phyloP scores from a whole-genome alignment of 2,113 vertebrate species.

The Mixornis gularis region DNA sequence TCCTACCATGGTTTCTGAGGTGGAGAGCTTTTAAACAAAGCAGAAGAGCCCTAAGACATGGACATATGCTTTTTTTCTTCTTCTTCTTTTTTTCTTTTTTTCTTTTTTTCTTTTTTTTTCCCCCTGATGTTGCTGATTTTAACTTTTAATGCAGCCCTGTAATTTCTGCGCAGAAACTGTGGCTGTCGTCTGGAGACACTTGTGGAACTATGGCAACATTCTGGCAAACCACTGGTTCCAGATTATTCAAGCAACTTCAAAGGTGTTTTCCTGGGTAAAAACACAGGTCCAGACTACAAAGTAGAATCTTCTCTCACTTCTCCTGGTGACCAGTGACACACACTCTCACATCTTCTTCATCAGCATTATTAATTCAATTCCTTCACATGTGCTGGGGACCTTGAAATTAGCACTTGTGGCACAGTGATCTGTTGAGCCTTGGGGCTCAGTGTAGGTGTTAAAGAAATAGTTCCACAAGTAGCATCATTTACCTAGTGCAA shows the following conservation, averaged over 20 bases:
- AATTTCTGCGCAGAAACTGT: not conserved
- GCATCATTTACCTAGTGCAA: not conserved
- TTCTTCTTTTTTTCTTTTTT: no score
- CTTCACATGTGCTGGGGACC: not conserved
- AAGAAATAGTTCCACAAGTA: not conserved
- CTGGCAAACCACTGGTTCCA: not conserved
- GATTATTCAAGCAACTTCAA: not conserved
- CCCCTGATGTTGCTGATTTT: not conserved
- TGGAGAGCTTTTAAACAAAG: not conserved
- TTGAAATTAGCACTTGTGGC: not conserved
- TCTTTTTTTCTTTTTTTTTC: not conserved
- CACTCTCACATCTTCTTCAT: not conserved
- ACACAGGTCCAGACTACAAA: not conserved
- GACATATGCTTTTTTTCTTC: not conserved
- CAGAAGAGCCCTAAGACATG: not conserved
- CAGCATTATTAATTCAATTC: not conserved
- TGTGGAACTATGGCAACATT: not conserved
- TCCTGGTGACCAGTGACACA: not conserved
- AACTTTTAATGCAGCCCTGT: not conserved
- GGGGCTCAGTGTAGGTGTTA: not conserved
- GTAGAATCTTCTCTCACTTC: not conserved
- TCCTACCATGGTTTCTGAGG: not conserved
- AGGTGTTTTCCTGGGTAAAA: not conserved
- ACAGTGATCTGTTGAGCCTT: not conserved
- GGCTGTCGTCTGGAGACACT: not conserved